Base-by-base conservation (phyloP, 1,140 invertebrate genomes). In the Varroa destructor region DNA sequence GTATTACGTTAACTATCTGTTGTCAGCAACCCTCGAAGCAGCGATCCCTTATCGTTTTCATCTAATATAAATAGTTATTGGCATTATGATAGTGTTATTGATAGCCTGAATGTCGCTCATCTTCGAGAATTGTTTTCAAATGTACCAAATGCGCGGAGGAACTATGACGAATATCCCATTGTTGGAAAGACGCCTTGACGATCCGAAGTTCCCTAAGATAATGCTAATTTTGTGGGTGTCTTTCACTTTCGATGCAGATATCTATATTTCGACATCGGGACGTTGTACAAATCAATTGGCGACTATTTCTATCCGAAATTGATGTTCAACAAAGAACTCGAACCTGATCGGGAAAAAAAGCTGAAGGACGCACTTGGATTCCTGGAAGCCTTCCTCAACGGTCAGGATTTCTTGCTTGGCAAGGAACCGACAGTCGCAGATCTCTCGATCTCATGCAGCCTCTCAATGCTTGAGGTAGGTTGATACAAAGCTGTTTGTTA, bases 281-380 rank as follows among this genome's bases (percentile, higher is more conserved):
- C 61, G 12, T 46, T 67, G 40, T 67, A 67, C 37, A 67, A 67
- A 37, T 40, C 61, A 12, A 67, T 67, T 37, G 61, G 61, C 2
- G 61, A 67, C 14, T 67, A 67, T 67, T 67, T 67, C 61, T 67
- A 67, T 46, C 61, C 61, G 10, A 67, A 67, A 37, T 12, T 67
- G 40, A 12, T 67, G 12, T 46, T 43, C 37, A 37, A 37, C 40
- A 67, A 67, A 46, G 61, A 67, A 67, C 46, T 43, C 61, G 61
- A 67, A 14, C 40, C 61, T 46, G 61, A 67, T 12, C 40, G 46
- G 3, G 61, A 67, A 8, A 12, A 67, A 8, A 67, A 67, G 61
- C 61, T 67, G 12, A 67, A 67, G 36, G 61, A 67, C 12, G 61
- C 46, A 12, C 61, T 67, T 12, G 61, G 61, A 14, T 67, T 67